Evolutionary conservation across 2,113 vertebrate genomes (phyloP), one percentile per base, ranked within the genome.

Genomic region (Sapajus apella): DNA sequence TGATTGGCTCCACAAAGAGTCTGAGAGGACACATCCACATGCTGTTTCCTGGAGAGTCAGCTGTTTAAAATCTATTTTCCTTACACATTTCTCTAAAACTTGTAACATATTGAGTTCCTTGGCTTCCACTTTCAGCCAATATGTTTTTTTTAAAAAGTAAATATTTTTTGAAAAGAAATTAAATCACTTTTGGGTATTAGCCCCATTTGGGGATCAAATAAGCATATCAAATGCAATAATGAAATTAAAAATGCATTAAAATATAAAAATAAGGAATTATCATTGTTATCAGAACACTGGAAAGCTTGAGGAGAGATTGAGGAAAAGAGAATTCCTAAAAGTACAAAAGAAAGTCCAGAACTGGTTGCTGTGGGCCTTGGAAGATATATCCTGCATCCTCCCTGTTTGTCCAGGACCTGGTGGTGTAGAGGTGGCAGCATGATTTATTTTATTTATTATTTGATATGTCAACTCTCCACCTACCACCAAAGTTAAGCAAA

Each of bases 131-230:
- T 56, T 73, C 30, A 83, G 30, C 52, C 56, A 75, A 37, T 35
- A 40, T 82, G 8, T 85, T 21, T 75, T 64, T 77, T 35, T 50
- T 8, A 35, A 87, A 45, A 88, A 88, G 55, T 8, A 95, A 85
- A 32, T 47, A 79, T 90, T 83, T 96, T 50, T 80, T 68, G 23
- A 35, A 87, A 94, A 80, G 58, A 90, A 47, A 89, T 87, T 37
- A 84, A 96, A 43, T 75, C 5, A 79, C 8, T 66, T 80, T 56
- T 56, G 61, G 25, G 6, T 56, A 45, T 80, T 82, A 72, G 45
- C 73, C 10, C n/a, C 76, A 37, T 82, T 73, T 77, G 32, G 37
- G 52, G 25, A 27, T 27, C n/a, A 11, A 50, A 45, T 75, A 90
- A 90, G 56, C 10, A 91, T n/a, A 72, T 12, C 21, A 73, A 70